phyloP scores from a whole-genome alignment of 2,113 vertebrate genomes.

The rabbit (Oryctolagus cuniculus) region mOryCun1.1 NC_091437.1:26385001-26385500 shows the following conservation, averaged over 20 bases:
- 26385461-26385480: too few species aligned
- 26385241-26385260: background rate
- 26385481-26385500: too few species aligned
- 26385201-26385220: constrained; percentile 9
- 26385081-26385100: constrained; percentile 19
- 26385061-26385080: constrained; percentile 37
- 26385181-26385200: background rate
- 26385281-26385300: too few species aligned
- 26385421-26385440: too few species aligned
- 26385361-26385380: too few species aligned
- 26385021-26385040: constrained; percentile 50
- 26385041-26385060: constrained; percentile 10
- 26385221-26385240: background rate
- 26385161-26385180: background rate
- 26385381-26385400: too few species aligned
- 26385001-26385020: constrained; percentile 55
- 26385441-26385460: too few species aligned
- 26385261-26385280: too few species aligned
- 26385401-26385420: too few species aligned
- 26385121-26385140: constrained; percentile 53
- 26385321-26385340: too few species aligned
- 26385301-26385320: too few species aligned
- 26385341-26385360: too few species aligned
- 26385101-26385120: constrained; percentile 59
- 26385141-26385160: background rate